phyloP scores from a whole-genome alignment of 1,140 invertebrate species.

The Belonocnema kinseyi region DNA sequence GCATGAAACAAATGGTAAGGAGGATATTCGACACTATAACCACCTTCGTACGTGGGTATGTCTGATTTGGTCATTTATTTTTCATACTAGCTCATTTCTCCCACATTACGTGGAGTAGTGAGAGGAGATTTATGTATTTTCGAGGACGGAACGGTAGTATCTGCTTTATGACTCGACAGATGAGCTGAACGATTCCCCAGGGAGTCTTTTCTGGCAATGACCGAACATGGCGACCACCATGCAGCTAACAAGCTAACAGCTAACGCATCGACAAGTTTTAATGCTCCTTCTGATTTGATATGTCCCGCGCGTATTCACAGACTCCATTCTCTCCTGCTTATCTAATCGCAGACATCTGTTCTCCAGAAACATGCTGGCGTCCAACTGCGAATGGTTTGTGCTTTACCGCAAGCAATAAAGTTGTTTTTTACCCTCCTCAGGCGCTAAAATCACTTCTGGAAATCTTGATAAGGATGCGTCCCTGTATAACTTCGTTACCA shows the following conservation, averaged over 20 bases:
- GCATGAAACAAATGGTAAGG: conserved; percentile 20
- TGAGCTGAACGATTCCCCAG: conserved; percentile 55
- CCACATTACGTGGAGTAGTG: conserved; percentile 24
- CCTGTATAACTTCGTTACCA: too few relatives aligned
- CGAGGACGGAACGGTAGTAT: conserved; percentile 59
- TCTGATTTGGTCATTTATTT: conserved; percentile 32
- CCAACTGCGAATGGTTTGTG: too few relatives aligned
- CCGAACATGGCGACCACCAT: conserved; percentile 12
- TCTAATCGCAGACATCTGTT: too few relatives aligned
- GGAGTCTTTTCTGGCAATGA: conserved; percentile 29
- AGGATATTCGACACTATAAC: conserved; percentile 29
- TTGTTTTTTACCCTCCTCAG: too few relatives aligned
- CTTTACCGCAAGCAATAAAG: too few relatives aligned
- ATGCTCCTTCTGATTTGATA: too few relatives aligned
- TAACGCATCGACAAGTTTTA: not conserved
- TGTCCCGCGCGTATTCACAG: too few relatives aligned
- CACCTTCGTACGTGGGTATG: conserved; percentile 12
- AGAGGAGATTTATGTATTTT: conserved; percentile 65
- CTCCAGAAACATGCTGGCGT: too few relatives aligned
- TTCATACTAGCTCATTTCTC: conserved; percentile 27
- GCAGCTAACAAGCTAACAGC: not conserved
- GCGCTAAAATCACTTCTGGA: too few relatives aligned
- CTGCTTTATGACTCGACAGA: conserved; percentile 67
- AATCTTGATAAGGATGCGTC: too few relatives aligned
- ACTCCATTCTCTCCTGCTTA: too few relatives aligned